These are phyloP conservation scores for Hippocampus zosterae DNA, from an alignment of 2,113 vertebrate species.

Conservation along the genomic window DNA sequence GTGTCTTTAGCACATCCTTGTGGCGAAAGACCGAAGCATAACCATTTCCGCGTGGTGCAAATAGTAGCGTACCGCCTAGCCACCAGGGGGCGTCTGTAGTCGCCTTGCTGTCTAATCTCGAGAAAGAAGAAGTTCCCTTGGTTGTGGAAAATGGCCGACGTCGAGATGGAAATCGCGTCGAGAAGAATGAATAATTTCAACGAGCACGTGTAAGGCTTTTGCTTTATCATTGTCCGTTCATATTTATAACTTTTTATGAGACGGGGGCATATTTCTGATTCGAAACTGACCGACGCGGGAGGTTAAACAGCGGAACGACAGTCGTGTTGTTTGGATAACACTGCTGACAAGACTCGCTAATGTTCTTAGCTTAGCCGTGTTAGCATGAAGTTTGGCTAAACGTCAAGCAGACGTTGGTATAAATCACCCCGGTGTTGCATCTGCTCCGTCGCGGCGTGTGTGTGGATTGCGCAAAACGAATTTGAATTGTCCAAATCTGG, in stretches of 20 bases:
- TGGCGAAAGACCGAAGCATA: constrained; percentile 17
- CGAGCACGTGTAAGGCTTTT: constrained; percentile 68
- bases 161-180: constrained; percentile 67
- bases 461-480: not conserved
- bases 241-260: not conserved
- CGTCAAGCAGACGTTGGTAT: accelerated
- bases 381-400: constrained; percentile 13
- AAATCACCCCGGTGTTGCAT: not conserved
- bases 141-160: constrained; percentile 70
- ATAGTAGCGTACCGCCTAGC: constrained; percentile 13
- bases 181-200: constrained; percentile 72
- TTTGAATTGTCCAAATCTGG: not conserved
- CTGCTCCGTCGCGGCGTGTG: accelerated
- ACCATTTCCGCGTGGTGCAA: not conserved
- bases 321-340: constrained; percentile 13
- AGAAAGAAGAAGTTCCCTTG: constrained; percentile 37
- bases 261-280: not conserved
- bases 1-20: constrained; percentile 18
- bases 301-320: not conserved
- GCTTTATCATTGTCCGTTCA: not conserved
- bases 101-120: not conserved
- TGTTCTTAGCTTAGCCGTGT: constrained; percentile 19
- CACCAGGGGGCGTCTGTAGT: constrained; percentile 15
- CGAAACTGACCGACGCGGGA: not conserved
- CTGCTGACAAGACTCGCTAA: constrained; percentile 43